A percentile compares a stretch with the other conserved stretches of the same genome.
Evolutionary conservation across 2,888 invertebrate species (phyloP).

Genomic region (Volucella inanis): DNA sequence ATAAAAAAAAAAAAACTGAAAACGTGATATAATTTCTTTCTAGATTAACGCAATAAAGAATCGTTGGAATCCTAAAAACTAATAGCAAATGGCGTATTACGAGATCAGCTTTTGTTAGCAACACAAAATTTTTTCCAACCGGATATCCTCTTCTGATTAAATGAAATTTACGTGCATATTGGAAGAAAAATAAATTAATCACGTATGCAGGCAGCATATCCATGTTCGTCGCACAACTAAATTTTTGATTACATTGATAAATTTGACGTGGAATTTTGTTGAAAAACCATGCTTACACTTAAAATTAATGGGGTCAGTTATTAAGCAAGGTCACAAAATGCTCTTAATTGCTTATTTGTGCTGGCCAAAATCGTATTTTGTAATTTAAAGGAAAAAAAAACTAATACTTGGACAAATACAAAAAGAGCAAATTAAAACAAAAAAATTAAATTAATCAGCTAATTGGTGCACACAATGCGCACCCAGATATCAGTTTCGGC

Average conservation of each 20-base stretch:
- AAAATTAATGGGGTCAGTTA: background rate
- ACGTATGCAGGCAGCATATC: conserved; percentile 3
- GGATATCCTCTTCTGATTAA: conserved; percentile 27
- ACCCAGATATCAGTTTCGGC: conserved; percentile 31
- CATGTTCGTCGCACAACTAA: conserved; percentile 11
- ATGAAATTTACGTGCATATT: conserved; percentile 16
- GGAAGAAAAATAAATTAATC: conserved; percentile 9
- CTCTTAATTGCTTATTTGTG: conserved; percentile 11
- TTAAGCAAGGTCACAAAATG: background rate
- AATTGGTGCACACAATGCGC: conserved; percentile 32
- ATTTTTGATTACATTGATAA: conserved; percentile 20
- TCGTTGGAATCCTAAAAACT: too few species aligned
- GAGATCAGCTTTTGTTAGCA: conserved; percentile 10
- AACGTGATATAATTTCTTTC: too few species aligned
- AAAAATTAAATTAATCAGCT: conserved; percentile 17
- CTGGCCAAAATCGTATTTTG: background rate
- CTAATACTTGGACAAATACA: conserved; percentile 6
- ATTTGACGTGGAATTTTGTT: background rate
- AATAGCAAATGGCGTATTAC: background rate
- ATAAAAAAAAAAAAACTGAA: too few species aligned
- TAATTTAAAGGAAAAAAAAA: conserved; percentile 32
- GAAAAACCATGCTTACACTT: background rate
- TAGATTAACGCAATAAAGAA: too few species aligned
- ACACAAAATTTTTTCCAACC: conserved; percentile 1
- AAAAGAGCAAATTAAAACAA: conserved; percentile 11